phyloP scores from a whole-genome alignment of 2,113 vertebrate species.

The Neolamprologus falcicula region DNA sequence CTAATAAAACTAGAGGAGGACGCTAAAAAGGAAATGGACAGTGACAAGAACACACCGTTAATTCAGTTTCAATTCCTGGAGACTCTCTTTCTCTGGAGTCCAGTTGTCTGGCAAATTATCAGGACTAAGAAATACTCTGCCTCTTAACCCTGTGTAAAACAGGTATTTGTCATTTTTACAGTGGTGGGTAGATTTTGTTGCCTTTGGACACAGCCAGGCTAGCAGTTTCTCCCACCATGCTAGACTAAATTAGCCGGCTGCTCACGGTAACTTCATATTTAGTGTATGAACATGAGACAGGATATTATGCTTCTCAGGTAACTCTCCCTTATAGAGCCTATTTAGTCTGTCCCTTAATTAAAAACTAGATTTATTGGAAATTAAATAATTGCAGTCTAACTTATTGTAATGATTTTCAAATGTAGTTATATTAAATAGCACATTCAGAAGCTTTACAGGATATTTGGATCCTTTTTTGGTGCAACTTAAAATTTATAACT shows the following conservation, averaged over 20 bases:
- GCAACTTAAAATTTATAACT: fast-evolving
- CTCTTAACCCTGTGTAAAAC: background rate
- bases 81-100: background rate
- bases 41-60: background rate
- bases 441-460: background rate
- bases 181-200: background rate
- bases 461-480: background rate
- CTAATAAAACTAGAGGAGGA: background rate
- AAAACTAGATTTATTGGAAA: background rate
- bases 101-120: background rate
- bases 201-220: background rate
- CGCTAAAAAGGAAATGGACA: background rate
- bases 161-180: background rate
- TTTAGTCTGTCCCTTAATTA: background rate
- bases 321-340: background rate
- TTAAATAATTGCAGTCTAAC: background rate
- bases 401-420: background rate
- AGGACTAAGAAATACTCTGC: background rate
- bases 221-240: background rate
- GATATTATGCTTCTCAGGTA: background rate
- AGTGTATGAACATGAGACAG: background rate
- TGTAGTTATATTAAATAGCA: background rate
- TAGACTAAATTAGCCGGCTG: background rate
- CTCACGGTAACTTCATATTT: background rate
- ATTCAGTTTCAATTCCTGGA: background rate